A percentile compares a stretch with the other conserved stretches of the same genome.
These are phyloP conservation scores for Ostrea denselamellosa DNA, from an alignment of 1,140 invertebrate species.

Conservation along the genomic window DNA sequence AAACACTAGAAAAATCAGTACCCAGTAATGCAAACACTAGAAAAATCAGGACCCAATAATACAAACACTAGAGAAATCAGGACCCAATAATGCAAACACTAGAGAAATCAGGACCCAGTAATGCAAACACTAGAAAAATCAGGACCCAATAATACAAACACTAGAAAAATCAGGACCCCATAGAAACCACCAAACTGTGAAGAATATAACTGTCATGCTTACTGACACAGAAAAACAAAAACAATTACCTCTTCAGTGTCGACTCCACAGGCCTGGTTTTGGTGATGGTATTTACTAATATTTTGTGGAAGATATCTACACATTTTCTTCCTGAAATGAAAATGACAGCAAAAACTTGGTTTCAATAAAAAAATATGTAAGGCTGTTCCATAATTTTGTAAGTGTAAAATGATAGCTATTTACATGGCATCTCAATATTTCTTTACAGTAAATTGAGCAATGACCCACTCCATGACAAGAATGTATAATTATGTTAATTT, in stretches of 20 bases:
- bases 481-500: too few relatives aligned
- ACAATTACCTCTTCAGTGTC: neutral
- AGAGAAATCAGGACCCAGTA: neutral
- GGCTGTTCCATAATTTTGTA: too few relatives aligned
- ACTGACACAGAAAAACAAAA: neutral
- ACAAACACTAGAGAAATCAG: neutral
- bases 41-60: slow-evolving; percentile 27
- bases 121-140: slow-evolving; percentile 6
- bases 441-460: too few relatives aligned
- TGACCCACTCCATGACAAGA: too few relatives aligned
- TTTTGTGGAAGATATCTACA: slow-evolving; percentile 77
- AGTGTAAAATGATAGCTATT: too few relatives aligned
- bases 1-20: neutral
- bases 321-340: slow-evolving; percentile 75
- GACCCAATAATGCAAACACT: too few relatives aligned
- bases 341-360: neutral
- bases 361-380: too few relatives aligned
- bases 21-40: too few relatives aligned
- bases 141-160: too few relatives aligned
- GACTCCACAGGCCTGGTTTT: slow-evolving; percentile 23
- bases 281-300: slow-evolving; percentile 67
- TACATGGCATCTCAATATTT: too few relatives aligned
- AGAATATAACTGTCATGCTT: slow-evolving; percentile 12
- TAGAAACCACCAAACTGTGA: neutral
- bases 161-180: neutral